These are phyloP conservation scores for Spisula subtruncata DNA, from an alignment of 2,888 invertebrate genomes.

Conservation along the genomic window DNA sequence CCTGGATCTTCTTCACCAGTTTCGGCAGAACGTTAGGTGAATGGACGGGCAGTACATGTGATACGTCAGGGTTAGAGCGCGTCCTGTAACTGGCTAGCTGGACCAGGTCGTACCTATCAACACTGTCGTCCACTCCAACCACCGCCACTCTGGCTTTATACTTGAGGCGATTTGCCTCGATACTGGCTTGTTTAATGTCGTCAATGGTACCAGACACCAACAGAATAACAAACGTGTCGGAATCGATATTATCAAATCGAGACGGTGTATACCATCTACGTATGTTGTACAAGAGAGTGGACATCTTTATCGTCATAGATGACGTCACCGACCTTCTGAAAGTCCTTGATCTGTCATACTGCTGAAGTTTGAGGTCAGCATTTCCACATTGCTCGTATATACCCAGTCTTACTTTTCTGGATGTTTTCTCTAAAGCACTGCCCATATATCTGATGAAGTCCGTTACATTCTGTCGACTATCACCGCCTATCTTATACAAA, in stretches of 20 bases:
- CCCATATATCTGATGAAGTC: constrained; percentile 53
- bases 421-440: constrained; percentile 37
- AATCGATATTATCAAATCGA: background rate
- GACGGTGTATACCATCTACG: background rate
- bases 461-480: constrained; percentile 30
- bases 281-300: constrained; percentile 25
- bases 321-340: background rate
- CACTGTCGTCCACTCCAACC: constrained; percentile 40
- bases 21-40: constrained; percentile 33
- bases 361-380: background rate
- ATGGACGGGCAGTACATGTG: constrained; percentile 52
- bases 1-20: constrained; percentile 48
- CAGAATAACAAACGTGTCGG: constrained; percentile 30
- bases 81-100: constrained; percentile 52
- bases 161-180: constrained; percentile 40
- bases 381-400: constrained; percentile 32
- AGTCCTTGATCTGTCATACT: background rate
- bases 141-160: constrained; percentile 40
- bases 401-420: constrained; percentile 49
- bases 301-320: constrained; percentile 12
- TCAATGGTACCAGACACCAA: constrained; percentile 45
- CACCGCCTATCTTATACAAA: constrained; percentile 52
- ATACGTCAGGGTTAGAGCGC: constrained; percentile 44
- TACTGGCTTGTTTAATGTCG: constrained; percentile 30
- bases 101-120: constrained; percentile 41